These are phyloP conservation scores for Amphiprion clarkii DNA, from an alignment of 2,797 vertebrate species.

Conservation along the genomic window DNA sequence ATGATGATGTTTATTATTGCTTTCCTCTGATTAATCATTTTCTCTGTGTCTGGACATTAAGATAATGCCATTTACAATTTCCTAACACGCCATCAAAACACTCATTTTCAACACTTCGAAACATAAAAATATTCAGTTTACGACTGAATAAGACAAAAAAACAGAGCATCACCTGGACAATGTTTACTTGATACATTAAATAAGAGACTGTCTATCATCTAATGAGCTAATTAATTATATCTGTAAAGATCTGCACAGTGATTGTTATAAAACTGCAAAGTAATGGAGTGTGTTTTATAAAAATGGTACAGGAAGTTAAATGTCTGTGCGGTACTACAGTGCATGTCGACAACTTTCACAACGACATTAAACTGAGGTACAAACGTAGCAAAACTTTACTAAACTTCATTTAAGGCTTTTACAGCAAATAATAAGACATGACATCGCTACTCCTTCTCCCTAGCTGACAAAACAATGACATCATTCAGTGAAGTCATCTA, in stretches of 20 bases:
- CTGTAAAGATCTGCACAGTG: background rate
- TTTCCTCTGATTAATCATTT: too few species aligned
- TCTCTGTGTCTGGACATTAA: too few species aligned
- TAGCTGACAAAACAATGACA: constrained; percentile 11
- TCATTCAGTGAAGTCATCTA: constrained; percentile 60
- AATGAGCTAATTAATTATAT: background rate
- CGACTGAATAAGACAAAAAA: background rate
- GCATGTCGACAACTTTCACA: background rate
- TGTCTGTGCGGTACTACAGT: constrained; percentile 1
- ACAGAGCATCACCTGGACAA: background rate
- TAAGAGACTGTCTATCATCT: background rate
- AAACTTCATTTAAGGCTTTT: background rate
- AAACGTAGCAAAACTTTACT: constrained; percentile 22
- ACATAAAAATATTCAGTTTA: background rate
- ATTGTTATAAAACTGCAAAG: background rate
- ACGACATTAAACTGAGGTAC: constrained; percentile 3
- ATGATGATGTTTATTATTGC: background rate
- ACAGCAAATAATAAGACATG: background rate
- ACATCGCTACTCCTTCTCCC: background rate
- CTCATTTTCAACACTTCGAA: background rate
- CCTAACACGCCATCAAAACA: too few species aligned
- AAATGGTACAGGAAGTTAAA: background rate
- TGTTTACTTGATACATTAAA: too few species aligned
- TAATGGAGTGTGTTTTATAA: background rate
- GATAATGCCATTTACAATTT: too few species aligned